Base-by-base conservation (phyloP, 2,797 vertebrate genomes). In the Smutsia gigantea region DNA sequence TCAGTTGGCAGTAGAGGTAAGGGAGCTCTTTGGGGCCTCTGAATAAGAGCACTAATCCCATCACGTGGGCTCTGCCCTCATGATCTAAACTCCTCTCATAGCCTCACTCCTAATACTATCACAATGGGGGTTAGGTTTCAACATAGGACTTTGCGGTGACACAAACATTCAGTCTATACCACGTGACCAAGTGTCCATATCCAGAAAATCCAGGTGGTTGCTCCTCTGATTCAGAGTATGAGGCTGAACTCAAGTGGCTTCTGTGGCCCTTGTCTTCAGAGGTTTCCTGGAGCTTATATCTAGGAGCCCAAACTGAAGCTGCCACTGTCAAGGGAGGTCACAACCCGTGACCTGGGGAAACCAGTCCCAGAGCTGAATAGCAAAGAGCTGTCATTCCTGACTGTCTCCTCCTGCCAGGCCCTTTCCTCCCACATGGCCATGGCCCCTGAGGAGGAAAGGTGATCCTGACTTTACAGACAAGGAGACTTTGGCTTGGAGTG, bases 371-470 rank as follows among this genome's bases (percentile, higher is more conserved):
- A n/a, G 25, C 7, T 25, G 68, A 78, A 49, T 42, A 90, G 5
- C 23, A 0, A 23, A 55, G 31, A 55, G 55, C 18, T 82, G 23
- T 8, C 0, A 0, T 66, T 63, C 13, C 37, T 3, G 64, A 27
- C 2, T 1, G 5, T 15, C 39, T n/a, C 31, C 17, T 37, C 4
- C 18, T 59, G 17, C 37, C 31, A n/a, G 46, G 19, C 18, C 21
- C 49, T 82, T 39, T 14, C 29, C 81, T 69, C 12, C 0, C 0
- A 3, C 53, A 9, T 37, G 37, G 18, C 64, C n/a, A 1, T 0
- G 3, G 57, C 9, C 25, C 10, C 37, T 3, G 0, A 10, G 7
- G 59, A 82, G 51, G 59, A 79, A 53, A 31, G 10, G 8, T 63
- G n/a, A 49, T 19, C 29, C 29, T 4, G 25, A 59, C 57, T 71